Conservation (phyloP, 1,140 invertebrate genomes). For the Calliphora vicina region DNA sequence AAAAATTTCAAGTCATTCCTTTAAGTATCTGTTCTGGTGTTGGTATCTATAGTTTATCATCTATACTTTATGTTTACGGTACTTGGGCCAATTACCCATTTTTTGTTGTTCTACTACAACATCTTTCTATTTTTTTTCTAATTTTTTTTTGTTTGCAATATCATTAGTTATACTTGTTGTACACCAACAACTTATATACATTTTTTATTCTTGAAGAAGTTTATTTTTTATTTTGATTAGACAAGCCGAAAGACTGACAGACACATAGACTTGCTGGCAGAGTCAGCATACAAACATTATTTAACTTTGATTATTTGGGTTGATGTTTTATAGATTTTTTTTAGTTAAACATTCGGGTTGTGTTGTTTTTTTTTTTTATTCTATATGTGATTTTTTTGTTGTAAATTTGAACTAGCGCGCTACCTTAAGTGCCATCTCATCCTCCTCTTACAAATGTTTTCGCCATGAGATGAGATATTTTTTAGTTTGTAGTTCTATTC, state of each 20-base stretch:
- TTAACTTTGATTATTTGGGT: conserved; percentile 13
- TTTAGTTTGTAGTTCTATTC: not conserved
- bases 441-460: not conserved
- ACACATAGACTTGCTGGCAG: not conserved
- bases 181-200: not conserved
- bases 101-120: not conserved
- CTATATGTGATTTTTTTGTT: too few relatives aligned
- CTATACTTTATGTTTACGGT: conserved; percentile 1
- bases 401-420: too few relatives aligned
- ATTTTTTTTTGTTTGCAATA: not conserved
- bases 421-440: conserved; percentile 9
- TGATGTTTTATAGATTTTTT: not conserved
- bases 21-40: not conserved
- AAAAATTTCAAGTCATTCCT: not conserved
- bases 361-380: not conserved
- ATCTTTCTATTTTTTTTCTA: not conserved
- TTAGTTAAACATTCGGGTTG: too few relatives aligned
- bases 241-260: not conserved
- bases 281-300: conserved; percentile 2
- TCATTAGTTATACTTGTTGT: conserved; percentile 14
- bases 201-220: not conserved
- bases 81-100: conserved; percentile 15
- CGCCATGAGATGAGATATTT: not conserved
- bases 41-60: conserved; percentile 9
- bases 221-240: not conserved